Base-by-base conservation (phyloP, 2,888 invertebrate species). In the Limnephilus auricula region DNA sequence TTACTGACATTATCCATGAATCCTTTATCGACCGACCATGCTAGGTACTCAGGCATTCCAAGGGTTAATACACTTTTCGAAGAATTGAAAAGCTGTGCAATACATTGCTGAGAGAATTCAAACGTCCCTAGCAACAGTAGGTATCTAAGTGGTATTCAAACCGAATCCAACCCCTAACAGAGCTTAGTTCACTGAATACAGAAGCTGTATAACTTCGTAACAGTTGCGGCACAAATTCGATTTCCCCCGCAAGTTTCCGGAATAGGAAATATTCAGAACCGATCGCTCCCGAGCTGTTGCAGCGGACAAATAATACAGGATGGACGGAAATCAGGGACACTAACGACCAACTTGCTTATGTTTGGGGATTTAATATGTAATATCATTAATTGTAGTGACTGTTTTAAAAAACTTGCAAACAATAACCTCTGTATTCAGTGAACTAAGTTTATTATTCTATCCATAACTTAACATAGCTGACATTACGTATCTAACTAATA, bases 211-310 rank as follows among this genome's bases (percentile, higher is more conserved):
- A 80, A 80, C 30, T 32, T 32, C 31, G 30, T 25, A 82, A 82
- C 82, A 82, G 32, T 40, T 34, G 85, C 25, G 13, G 34, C 34
- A n/a, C 40, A 40, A 85, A 85, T 40, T 85, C 32, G 30, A 85
- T 45, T 85, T n/a, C 85, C 40, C 30, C 40, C 45, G n/a, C 34
- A 85, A 85, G 84, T n/a, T 30, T 3, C 45, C 30, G 34, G 30
- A 85, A 85, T 25, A 85, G 85, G 40, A 85, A 85, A 85, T 40
- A 85, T 34, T 37, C 85, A 37, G n/a, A 82, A 45, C 40, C 30
- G 37, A 40, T 85, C 85, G 40, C 25, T 40, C 45, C 40, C 84
- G 40, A 84, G 13, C 37, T 84, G 84, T 37, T 84, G n/a, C n/a
- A 84, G 40, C 45, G 30, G 84, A 30, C 34, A 15, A 25, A 82